phyloP scores from a whole-genome alignment of 2,797 vertebrate species.

The Vipera latastei region DNA sequence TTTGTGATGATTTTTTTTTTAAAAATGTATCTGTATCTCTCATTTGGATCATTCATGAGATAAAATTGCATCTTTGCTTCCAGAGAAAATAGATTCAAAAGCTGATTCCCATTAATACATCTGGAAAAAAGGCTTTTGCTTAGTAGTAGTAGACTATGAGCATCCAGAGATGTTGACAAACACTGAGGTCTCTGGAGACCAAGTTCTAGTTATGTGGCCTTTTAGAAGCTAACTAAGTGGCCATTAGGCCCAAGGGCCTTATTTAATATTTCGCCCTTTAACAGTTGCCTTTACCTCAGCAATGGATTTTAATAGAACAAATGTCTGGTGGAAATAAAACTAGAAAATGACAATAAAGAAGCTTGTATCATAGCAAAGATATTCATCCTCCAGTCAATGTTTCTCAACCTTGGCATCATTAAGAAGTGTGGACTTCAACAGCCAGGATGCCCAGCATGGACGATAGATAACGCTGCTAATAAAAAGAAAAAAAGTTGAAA shows the following conservation, averaged over 20 bases:
- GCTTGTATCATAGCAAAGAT: conserved; percentile 12
- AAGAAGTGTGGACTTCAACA: neutral
- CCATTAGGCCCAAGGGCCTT: conserved; percentile 16
- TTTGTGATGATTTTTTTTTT: neutral
- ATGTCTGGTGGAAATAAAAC: neutral
- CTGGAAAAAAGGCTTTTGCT: conserved; percentile 14
- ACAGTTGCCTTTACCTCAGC: neutral
- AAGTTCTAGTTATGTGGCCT: conserved; percentile 25
- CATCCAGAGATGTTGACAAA: conserved; percentile 1
- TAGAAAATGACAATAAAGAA: neutral
- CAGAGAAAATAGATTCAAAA: neutral
- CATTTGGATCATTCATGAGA: conserved; percentile 5
- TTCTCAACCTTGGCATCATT: neutral
- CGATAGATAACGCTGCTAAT: neutral
- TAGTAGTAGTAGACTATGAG: neutral
- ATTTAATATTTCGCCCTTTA: conserved; percentile 14
- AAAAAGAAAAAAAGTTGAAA: neutral
- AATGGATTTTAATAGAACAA: neutral
- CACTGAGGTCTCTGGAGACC: neutral
- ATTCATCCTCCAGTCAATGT: neutral
- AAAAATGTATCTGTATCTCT: conserved; percentile 9
- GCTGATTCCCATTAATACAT: conserved; percentile 23
- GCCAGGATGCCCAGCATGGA: neutral
- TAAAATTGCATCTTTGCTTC: conserved; percentile 23
- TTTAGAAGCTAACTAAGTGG: conserved; percentile 36